phyloP scores from a whole-genome alignment of 1,140 invertebrate species.

The Oedothorax gibbosus region DNA sequence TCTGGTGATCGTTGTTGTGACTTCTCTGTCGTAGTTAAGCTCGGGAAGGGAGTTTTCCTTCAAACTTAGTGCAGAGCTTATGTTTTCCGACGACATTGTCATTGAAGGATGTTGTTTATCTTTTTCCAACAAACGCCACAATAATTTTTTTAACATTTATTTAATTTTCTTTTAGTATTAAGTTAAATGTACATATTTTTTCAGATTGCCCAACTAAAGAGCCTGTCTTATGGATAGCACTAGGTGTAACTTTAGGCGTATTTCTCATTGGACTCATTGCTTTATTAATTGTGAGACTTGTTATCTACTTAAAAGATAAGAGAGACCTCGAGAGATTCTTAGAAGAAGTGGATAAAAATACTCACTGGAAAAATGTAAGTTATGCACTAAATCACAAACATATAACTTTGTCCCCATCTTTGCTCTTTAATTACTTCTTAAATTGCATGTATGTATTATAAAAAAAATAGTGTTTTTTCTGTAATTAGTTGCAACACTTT shows the following conservation, averaged over 20 bases:
- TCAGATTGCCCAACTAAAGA: slow-evolving; percentile 61
- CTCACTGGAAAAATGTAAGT: slow-evolving; percentile 53
- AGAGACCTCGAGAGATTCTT: slow-evolving; percentile 57
- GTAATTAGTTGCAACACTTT: no score
- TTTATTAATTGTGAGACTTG: slow-evolving; percentile 53
- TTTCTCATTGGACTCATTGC: slow-evolving; percentile 62
- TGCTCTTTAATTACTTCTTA: no score
- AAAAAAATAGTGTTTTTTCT: no score
- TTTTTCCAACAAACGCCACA: background rate
- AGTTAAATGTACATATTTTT: background rate
- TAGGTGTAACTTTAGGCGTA: slow-evolving; percentile 57
- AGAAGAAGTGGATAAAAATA: slow-evolving; percentile 60
- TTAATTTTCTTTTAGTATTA: background rate
- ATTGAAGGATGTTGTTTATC: no score
- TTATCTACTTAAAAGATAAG: slow-evolving; percentile 61
- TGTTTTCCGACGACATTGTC: no score
- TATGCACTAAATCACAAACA: background rate
- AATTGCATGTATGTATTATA: no score
- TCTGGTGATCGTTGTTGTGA: no score
- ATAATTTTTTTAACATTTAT: background rate
- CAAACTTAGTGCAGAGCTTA: no score
- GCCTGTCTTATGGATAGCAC: slow-evolving; percentile 55
- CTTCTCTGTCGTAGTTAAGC: no score
- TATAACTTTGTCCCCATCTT: no score
- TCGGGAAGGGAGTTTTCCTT: no score